Percentiles rank a stretch among this genome's conserved stretches.
phyloP scores from a whole-genome alignment of 2,797 vertebrate genomes.

The Lepus townsendii region DNA sequence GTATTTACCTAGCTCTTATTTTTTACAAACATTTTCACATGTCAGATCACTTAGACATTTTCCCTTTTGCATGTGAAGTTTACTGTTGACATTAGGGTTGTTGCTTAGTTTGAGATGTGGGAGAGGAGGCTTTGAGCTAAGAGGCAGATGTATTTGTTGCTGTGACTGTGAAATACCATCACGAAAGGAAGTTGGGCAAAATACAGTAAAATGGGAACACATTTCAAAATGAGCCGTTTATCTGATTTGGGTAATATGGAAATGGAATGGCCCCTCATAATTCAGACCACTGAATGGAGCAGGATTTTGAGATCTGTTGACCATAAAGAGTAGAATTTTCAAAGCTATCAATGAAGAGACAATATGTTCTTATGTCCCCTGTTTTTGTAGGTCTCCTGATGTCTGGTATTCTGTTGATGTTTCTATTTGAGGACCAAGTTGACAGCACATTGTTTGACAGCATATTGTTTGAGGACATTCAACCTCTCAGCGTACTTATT shows the following conservation, averaged over 20 bases:
- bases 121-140: conserved; percentile 71
- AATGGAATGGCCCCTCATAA: background rate
- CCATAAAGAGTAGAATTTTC: conserved; percentile 43
- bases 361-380: background rate
- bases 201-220: background rate
- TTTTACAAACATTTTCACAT: conserved; percentile 66
- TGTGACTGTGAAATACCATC: conserved; percentile 47
- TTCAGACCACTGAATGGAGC: conserved; percentile 32
- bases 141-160: conserved; percentile 73
- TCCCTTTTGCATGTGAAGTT: conserved; percentile 80
- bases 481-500: background rate
- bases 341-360: background rate
- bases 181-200: conserved; percentile 40
- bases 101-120: conserved; percentile 74
- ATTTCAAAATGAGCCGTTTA: background rate
- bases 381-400: background rate
- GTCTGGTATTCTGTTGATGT: background rate
- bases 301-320: background rate
- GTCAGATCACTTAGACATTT: conserved; percentile 81
- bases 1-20: background rate
- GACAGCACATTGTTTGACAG: too few species aligned
- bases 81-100: conserved; percentile 75
- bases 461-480: background rate
- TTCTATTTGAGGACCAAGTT: background rate
- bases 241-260: conserved; percentile 64